Evolutionary conservation across 2,113 vertebrate species (phyloP).

Genomic region (Formicarius rufipectus): DNA sequence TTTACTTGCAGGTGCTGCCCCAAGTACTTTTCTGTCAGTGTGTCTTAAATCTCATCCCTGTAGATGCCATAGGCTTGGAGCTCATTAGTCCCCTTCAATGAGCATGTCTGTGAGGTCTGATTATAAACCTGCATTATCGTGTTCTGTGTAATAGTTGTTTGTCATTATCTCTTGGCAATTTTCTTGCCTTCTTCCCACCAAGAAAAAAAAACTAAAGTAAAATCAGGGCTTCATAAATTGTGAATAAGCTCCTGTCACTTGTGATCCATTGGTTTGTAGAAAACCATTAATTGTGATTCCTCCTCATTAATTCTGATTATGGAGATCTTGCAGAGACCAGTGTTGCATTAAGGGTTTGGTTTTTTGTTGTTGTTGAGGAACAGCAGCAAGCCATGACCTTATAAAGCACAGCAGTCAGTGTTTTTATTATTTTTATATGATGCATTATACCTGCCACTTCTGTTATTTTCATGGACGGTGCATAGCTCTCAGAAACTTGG

Average conservation of each 20-base stretch:
- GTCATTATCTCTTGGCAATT: conserved; percentile 1
- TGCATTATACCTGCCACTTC: conserved; percentile 27
- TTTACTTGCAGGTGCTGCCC: not conserved
- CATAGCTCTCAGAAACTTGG: not conserved
- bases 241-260: conserved; percentile 31
- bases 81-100: not conserved
- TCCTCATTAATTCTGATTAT: conserved; percentile 38
- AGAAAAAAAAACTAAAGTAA: not conserved
- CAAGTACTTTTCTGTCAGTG: not conserved
- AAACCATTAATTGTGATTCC: conserved; percentile 53
- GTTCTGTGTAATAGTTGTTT: not conserved
- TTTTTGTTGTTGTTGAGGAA: not conserved
- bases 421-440: conserved; percentile 47
- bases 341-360: conserved; percentile 31
- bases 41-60: not conserved
- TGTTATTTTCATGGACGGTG: not conserved
- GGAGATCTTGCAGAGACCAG: conserved; percentile 10
- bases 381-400: conserved; percentile 16
- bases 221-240: conserved; percentile 34
- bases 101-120: not conserved
- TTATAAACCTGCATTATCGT: not conserved
- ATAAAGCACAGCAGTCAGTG: conserved; percentile 5
- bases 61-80: not conserved
- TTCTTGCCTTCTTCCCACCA: not conserved
- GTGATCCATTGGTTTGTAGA: conserved; percentile 26